Base-by-base conservation (phyloP, 2,888 invertebrate species). In the Meliscaeva auricollis region DNA sequence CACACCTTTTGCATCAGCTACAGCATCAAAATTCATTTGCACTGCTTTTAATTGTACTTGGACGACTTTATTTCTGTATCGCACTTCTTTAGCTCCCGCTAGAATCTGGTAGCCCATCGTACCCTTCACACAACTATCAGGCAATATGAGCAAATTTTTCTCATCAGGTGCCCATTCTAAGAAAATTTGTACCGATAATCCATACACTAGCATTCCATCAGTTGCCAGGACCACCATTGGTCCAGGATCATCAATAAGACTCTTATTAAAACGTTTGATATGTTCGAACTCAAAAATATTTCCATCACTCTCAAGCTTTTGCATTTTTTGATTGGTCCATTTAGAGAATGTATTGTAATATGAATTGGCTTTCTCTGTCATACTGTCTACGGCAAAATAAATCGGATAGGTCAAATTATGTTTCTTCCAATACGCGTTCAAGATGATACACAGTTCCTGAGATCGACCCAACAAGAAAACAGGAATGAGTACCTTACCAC, bases 231-330 rank as follows among this genome's bases (percentile, higher is more conserved):
- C 98, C 2, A 99, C 99, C 99, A 99, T 99, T 0, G 99, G 97
- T 3, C 99, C 98, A 1, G 97, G 97, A 93, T 98, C 98, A 89
- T 99, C 98, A 87, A 98, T 98, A 91, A 96, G 98, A 0, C 96
- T 94, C 90, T 97, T 96, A 90, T 99, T 99, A 93, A 98, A 98
- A 1, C 98, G 97, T 90, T 98, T 98, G 75, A 99, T 99, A 90
- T 99, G 99, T 91, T 99, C 99, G 90, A 99, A 99, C 91, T 99
- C 99, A 93, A 99, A 99, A 99, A 99, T 99, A 90, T 99, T 99
- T 87, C 99, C 94, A 89, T 99, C 98, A 0, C 99, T 99, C 93
- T 99, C 99, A 0, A 99, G 99, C 92, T 98, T 98, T 80, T 99
- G 96, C 73, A 99, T 99, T 92, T 99, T 99, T 91, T 99, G 98